A percentile compares a stretch with the other conserved stretches of the same genome.
Conservation (phyloP, 2,888 invertebrate genomes). For the Stenotaenia linearis region DNA sequence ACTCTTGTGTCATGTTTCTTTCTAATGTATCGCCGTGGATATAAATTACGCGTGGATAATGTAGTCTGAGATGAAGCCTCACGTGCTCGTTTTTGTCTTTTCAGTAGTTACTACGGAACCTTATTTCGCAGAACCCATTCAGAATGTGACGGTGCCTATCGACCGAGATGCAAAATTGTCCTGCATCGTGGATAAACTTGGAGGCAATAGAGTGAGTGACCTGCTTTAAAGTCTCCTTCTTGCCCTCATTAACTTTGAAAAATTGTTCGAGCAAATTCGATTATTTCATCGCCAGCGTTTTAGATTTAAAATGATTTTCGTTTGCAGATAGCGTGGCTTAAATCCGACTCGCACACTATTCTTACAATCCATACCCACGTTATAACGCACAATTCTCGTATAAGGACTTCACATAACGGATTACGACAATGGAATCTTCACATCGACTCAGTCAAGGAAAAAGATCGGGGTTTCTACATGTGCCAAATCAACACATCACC, state of each 20-base stretch:
- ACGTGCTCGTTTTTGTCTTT: not conserved
- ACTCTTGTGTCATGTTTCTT: not conserved
- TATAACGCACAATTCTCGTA: constrained; percentile 75
- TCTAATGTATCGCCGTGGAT: not conserved
- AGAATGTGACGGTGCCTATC: constrained; percentile 30
- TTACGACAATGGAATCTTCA: constrained; percentile 39
- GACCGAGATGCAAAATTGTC: constrained; percentile 28
- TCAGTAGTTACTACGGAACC: not conserved
- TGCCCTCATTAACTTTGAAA: no score
- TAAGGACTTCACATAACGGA: constrained; percentile 45
- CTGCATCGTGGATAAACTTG: constrained; percentile 28
- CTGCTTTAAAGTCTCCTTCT: not conserved
- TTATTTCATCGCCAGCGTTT: no score
- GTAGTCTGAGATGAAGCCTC: not conserved
- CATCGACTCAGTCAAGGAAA: constrained; percentile 57
- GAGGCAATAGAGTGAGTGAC: not conserved
- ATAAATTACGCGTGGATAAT: not conserved
- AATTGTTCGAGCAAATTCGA: no score
- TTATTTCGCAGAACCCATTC: constrained; percentile 9
- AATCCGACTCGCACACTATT: constrained; percentile 85
- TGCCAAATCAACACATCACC: constrained; percentile 84
- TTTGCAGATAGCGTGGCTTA: constrained; percentile 75
- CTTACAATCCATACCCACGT: constrained; percentile 76
- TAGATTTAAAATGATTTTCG: not conserved
- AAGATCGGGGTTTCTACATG: constrained; percentile 83